Base-by-base conservation (phyloP, 2,797 vertebrate genomes). In the Chelon labrosus region DNA sequence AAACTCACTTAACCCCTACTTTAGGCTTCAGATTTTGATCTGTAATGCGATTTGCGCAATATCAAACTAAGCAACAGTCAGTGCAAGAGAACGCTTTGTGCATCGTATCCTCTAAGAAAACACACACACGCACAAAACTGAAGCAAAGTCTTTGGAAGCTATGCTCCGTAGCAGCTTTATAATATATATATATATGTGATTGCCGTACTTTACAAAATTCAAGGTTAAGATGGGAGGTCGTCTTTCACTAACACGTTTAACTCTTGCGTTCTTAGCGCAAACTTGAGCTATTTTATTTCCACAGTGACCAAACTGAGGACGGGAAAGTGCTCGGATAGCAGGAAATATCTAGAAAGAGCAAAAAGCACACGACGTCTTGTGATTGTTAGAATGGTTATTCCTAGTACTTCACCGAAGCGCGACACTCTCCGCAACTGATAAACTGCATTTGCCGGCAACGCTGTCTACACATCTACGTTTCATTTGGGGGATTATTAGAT, bases 131-230 rank as follows among this genome's bases (percentile, higher is more conserved):
- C 25, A 27, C 25, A 27, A 55, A 58, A 79, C 68, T 39, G 56
- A 90, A 89, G 85, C 88, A 75, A 74, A 76, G 37, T 89, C 85
- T 90, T 84, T 87, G 85, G 86, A 78, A 83, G 68, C 75, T 38
- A 81, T 74, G 38, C 75, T 84, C 58, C 67, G 47, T 80, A 90
- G 91, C 89, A 91, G 91, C 89, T 89, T 82, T 80, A 44, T 84
- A 85, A 83, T 74, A 85, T 52, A 35, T 35, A 35, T 35, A 35
- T 35, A 35, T 35, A 35, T 35, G 31, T 77, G 71, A 85, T 87
- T 83, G 78, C 72, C 82, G 63, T 81, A 83, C 51, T 47, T 78
- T 20, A 80, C 73, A 69, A 85, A 77, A 56, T 75, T 59, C 73
- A 65, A 78, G 35, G 59, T 55, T 31, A 71, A 73, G 64, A 69